phyloP scores from a whole-genome alignment of 2,888 invertebrate species.

The Thereva nobilitata region DNA sequence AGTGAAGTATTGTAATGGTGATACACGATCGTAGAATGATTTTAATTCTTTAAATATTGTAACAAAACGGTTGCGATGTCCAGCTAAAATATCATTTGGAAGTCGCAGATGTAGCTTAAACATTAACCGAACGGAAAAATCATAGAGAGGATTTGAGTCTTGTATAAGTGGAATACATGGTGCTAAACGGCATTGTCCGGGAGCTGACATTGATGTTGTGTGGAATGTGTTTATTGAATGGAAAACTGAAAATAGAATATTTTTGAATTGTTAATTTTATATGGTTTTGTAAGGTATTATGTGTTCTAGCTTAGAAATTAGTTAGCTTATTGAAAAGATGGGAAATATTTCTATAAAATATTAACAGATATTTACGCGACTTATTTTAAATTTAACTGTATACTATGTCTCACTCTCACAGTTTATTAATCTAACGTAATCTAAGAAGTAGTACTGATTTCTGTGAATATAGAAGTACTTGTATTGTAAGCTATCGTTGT shows the following conservation, averaged over 20 bases:
- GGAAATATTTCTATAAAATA: no score
- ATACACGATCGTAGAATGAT: constrained; percentile 89
- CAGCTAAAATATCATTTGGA: constrained; percentile 86
- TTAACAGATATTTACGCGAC: no score
- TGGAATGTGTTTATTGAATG: constrained; percentile 90
- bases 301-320: no score
- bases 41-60: constrained; percentile 87
- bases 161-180: constrained; percentile 94
- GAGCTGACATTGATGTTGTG: constrained; percentile 95
- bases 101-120: constrained; percentile 92
- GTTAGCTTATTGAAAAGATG: no score
- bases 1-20: constrained; percentile 95
- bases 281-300: background rate
- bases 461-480: no score
- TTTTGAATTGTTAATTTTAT: background rate
- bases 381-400: no score
- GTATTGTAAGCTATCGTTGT: no score
- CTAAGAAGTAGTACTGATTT: no score
- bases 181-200: constrained; percentile 94
- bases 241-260: constrained; percentile 70
- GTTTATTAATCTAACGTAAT: no score
- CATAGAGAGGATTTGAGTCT: constrained; percentile 95
- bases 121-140: constrained; percentile 93
- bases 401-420: no score
- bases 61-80: constrained; percentile 87